Evolutionary conservation across 2,797 vertebrate genomes (phyloP).

Genomic region (Leptoclinus maculatus): DNA sequence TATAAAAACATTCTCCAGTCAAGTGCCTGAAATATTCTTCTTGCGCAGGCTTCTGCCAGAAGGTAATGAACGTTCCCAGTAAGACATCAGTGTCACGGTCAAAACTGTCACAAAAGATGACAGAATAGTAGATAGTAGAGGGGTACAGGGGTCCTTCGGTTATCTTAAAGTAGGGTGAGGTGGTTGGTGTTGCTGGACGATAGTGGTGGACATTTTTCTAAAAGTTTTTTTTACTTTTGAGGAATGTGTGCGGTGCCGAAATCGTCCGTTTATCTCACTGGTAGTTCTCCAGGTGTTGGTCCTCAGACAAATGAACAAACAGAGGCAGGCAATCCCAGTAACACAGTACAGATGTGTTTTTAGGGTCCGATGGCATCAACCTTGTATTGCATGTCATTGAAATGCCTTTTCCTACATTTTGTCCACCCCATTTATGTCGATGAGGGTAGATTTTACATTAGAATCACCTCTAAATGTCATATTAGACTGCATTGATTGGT

Average conservation of each 20-base stretch:
- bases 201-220: background rate
- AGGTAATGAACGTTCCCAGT: background rate
- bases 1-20: slow-evolving; percentile 37
- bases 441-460: background rate
- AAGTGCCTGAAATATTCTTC: slow-evolving; percentile 32
- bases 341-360: background rate
- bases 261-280: background rate
- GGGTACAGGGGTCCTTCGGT: background rate
- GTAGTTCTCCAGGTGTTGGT: background rate
- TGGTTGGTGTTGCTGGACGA: background rate
- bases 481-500: background rate
- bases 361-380: background rate
- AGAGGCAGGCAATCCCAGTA: background rate
- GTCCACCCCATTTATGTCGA: background rate
- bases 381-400: background rate
- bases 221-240: background rate
- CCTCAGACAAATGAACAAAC: background rate
- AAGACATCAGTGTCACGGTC: background rate
- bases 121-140: background rate
- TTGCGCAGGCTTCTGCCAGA: background rate
- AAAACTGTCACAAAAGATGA: background rate
- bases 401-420: background rate
- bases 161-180: background rate
- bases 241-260: background rate
- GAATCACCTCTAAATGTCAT: background rate